Evolutionary conservation across 2,797 vertebrate species (phyloP).

Genomic region (Phoxinus dragarum): DNA sequence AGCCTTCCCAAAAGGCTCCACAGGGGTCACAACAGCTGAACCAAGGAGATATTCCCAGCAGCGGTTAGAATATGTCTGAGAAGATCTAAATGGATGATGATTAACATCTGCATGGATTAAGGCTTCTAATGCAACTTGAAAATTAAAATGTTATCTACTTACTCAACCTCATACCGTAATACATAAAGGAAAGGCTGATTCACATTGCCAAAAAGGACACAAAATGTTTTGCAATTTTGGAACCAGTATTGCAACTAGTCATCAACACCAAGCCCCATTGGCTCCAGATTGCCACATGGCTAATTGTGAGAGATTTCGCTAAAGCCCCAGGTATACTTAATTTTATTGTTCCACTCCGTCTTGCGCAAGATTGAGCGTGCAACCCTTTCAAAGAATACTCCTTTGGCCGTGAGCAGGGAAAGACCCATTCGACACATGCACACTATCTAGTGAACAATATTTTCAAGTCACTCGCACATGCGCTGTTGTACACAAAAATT

Average conservation of each 20-base stretch:
- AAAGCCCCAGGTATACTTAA: no score
- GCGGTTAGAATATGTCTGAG: slow-evolving; percentile 16
- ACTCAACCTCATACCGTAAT: background rate
- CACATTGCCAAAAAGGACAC: background rate
- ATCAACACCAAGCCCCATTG: background rate
- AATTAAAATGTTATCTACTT: background rate
- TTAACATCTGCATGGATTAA: slow-evolving; percentile 16
- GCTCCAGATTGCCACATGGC: background rate
- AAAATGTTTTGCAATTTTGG: background rate
- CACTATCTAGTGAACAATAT: no score
- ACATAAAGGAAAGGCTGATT: background rate
- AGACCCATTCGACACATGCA: no score
- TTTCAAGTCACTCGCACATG: no score
- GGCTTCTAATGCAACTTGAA: background rate
- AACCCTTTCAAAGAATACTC: no score
- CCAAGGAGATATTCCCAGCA: slow-evolving; percentile 51
- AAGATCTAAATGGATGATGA: slow-evolving; percentile 27
- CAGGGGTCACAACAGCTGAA: slow-evolving; percentile 51
- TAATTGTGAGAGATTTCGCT: no score
- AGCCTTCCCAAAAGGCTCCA: slow-evolving; percentile 52
- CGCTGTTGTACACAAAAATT: no score
- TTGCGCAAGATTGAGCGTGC: no score
- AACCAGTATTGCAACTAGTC: background rate
- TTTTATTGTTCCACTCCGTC: no score
- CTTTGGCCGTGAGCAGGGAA: no score